Evolutionary conservation across 2,797 vertebrate genomes (phyloP), one percentile per base, ranked within the genome.

Genomic region (Valencia hispanica): DNA sequence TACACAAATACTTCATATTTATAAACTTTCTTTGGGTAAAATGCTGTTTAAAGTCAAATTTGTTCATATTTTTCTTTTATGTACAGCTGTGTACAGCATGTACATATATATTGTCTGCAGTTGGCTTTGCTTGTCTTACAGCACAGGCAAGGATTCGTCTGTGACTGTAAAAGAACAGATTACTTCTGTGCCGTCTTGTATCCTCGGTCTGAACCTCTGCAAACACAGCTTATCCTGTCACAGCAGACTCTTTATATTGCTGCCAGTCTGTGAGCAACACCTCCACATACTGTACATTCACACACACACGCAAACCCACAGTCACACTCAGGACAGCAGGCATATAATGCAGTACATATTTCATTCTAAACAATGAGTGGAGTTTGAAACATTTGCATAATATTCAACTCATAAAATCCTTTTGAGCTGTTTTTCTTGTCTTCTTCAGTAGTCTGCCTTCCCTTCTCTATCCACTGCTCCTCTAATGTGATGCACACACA

Each of bases 161-260:
- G 18, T 88, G 82, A 70, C 79, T 79, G 69, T 79, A 74, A 80
- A 79, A 73, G 72, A 80, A 77, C 70, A 89, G 81, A 90, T 87
- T 88, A 87, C 80, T 77, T 32, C 11, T 65, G 45, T 73, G 22
- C 30, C 71, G 86, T 88, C 81, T 79, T 87, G 86, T 87, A 83
- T 83, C 75, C 81, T 79, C 79, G 68, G 75, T 77, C 65, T 79
- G 77, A 87, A 91, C 80, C 86, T 81, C 43, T 8, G 81, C 85
- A 88, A 89, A 90, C 85, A 90, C 80, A 82, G 86, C 83, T 88
- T 88, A 92, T 89, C 87, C 84, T 81, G 79, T 83, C 79, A 85
- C 48, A 65, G 79, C 86, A 92, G 87, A 82, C 84, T 68, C 74
- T 79, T 78, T 80, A 66, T 51, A 76, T 75, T 78, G 59, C 82